Base-by-base conservation (phyloP, 2,888 invertebrate species). In the Ochlodes sylvanus region DNA sequence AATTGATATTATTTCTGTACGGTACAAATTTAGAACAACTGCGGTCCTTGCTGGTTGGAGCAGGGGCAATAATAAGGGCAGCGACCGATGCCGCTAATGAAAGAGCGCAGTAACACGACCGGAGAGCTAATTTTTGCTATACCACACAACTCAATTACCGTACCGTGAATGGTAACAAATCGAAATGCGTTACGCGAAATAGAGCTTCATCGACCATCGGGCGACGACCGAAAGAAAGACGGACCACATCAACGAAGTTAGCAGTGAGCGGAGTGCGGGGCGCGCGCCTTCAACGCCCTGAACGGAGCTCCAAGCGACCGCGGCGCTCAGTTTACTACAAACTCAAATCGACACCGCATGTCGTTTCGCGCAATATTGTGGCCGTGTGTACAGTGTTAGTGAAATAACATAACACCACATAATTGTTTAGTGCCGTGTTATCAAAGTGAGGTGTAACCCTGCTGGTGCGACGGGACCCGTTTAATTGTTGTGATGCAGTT, bases 401-500 rank as follows among this genome's bases (percentile, higher is more conserved):
- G 90, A 78, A 88, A 86, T 91, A 91, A 90, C 89, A 89, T 87
- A 90, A 90, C 92, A 89, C 83, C 83, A 82, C 52, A 52, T 52
- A 86, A 87, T 86, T 84, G 87, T 92, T 90, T 82, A 82, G 91
- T 92, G 88, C 82, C 84, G 92, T 93, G 92, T 83, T 88, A 82
- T 69, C 68, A 63, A 32, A 86, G 86, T 87, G 85, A 88, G 84
- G 90, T 91, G 91, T 82, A 73, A 81, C 81, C 82, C 78, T 84
- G 82, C 83, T 82, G 82, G 87, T 86, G 89, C 88, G 83, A 85
- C 86, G 82, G 84, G 80, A 83, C 84, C 85, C 76, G 83, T 82
- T 86, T 82, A 84, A 82, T 71, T 92, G 90, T 94, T 94, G 95
- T 95, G 94, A 96, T 96, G 96, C 94, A 96, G 95, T 95, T 95